Evolutionary conservation across 2,113 vertebrate species (phyloP).

Genomic region (Ceyx margarethae): DNA sequence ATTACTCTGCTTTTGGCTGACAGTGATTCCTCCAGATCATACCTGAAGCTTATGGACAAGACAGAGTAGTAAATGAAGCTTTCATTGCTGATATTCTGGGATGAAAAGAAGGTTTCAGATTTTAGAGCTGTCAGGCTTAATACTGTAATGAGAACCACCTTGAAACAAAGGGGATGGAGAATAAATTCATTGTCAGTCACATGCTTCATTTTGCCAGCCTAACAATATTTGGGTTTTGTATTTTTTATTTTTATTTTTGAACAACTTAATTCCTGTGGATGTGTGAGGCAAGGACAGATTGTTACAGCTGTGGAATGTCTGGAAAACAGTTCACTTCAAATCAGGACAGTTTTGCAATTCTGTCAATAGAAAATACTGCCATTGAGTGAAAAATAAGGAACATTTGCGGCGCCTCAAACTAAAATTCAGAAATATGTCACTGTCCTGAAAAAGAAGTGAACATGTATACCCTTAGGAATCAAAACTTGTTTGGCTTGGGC

Average conservation of each 20-base stretch:
- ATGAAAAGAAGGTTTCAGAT: background rate
- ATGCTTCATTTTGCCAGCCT: background rate
- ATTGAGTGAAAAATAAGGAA: background rate
- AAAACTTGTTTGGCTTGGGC: background rate
- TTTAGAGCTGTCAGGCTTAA: background rate
- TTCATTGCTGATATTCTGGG: background rate
- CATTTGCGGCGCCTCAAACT: background rate
- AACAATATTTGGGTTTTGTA: background rate
- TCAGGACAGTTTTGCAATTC: slow-evolving; percentile 1
- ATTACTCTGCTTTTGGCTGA: background rate
- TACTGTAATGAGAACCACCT: background rate
- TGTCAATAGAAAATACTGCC: background rate
- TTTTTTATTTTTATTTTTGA: background rate
- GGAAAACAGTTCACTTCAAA: background rate
- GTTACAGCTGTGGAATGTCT: background rate
- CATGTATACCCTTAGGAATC: background rate
- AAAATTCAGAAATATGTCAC: background rate
- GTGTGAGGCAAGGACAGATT: background rate
- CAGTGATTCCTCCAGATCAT: background rate
- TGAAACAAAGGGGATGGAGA: background rate
- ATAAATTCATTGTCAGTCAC: background rate
- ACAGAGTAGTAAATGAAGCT: background rate
- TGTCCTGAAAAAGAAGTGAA: background rate
- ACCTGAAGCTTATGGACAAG: background rate
- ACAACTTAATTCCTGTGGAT: background rate